Evolutionary conservation across 1,140 invertebrate species (phyloP).

Genomic region (Drosophila melanica): DNA sequence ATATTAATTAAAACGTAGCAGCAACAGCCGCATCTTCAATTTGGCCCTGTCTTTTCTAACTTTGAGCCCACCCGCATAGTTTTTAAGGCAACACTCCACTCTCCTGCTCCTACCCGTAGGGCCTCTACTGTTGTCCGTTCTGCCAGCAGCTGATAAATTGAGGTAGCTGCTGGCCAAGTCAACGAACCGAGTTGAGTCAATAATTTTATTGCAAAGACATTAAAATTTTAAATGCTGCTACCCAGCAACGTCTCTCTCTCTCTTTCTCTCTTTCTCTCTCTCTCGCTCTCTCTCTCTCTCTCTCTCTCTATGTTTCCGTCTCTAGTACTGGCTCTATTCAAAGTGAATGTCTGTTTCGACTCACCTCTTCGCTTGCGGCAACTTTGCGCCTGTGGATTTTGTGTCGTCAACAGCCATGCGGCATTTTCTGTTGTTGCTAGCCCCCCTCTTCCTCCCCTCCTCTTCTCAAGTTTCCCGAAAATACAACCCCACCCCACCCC

Average conservation of each 20-base stretch:
- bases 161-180: slow-evolving; percentile 34
- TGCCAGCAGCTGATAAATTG: slow-evolving; percentile 9
- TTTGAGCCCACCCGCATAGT: slow-evolving; percentile 17
- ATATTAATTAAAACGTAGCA: slow-evolving; percentile 62
- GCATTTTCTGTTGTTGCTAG: slow-evolving; percentile 20
- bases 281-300: background rate
- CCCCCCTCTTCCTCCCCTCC: background rate
- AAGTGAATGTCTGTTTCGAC: slow-evolving; percentile 37
- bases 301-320: slow-evolving; percentile 1
- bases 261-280: background rate
- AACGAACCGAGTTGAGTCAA: slow-evolving; percentile 55
- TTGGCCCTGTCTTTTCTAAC: background rate
- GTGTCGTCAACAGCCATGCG: slow-evolving; percentile 46
- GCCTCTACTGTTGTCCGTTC: background rate
- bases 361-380: slow-evolving; percentile 48
- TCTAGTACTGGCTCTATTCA: slow-evolving; percentile 30
- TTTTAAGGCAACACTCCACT: background rate
- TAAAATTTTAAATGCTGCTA: slow-evolving; percentile 52
- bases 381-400: slow-evolving; percentile 51
- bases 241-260: background rate
- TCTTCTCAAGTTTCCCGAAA: background rate
- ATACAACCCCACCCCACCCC: too few species aligned
- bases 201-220: slow-evolving; percentile 58
- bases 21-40: slow-evolving; percentile 10
- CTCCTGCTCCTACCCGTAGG: background rate